Evolutionary conservation across 1,140 invertebrate genomes (phyloP), one percentile per base, ranked within the genome.

Genomic region (Conus betulinus): DNA sequence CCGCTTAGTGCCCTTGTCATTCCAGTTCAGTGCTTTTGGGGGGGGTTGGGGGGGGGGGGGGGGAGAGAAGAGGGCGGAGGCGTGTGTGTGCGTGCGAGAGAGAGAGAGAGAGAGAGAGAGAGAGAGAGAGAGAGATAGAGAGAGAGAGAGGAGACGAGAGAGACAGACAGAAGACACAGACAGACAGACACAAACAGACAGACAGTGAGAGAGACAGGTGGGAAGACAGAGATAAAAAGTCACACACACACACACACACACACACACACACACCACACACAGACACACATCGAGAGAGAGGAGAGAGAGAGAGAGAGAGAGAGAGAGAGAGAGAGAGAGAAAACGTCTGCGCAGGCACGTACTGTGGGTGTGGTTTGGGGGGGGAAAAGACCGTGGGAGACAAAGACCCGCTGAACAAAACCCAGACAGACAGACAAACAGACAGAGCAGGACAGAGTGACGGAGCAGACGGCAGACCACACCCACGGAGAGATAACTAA

Each of bases 291-390:
- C n/a, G 91, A 89, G 53, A 87, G 87, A 88, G 91, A 92, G 87
- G 90, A 88, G 87, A 91, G 71, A 92, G 82, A 84, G 90, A 89
- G 84, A 78, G 89, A 84, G 91, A 91, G 57, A 86, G 84, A 57
- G 91, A 90, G 78, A 71, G 89, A 27, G 89, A 89, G 88, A 87
- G 85, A 60, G 76, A 79, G 84, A 87, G 87, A 67, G 86, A 86
- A 67, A 85, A 39, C 39, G 3, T 1, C 39, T 39, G 39, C 39
- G 39, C 39, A 39, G 39, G 39, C 39, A 39, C 39, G 39, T 39
- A 39, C 39, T 39, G 39, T 39, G 39, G 39, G 39, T 39, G 39
- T 39, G 39, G 39, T 1, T 3, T 39, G 39, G 39, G 39, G 39
- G 39, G 55, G 52, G 57, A 3, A 60, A 60, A 60, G 57, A 60